These are phyloP conservation scores for Drosophila kohkoa DNA, from an alignment of 1,140 invertebrate genomes.

Conservation along the genomic window DNA sequence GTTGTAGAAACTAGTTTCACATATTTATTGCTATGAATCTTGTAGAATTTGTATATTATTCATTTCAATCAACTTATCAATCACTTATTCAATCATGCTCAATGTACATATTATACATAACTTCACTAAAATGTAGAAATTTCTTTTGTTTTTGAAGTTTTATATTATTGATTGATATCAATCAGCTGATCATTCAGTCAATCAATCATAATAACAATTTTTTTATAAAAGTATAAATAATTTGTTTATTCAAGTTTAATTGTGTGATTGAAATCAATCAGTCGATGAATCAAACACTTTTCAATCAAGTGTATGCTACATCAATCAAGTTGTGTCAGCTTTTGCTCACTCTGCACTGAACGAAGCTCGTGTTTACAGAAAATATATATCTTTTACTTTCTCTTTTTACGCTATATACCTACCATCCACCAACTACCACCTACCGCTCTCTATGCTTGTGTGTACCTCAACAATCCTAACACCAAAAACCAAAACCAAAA, in stretches of 20 bases:
- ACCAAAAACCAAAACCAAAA: constrained; percentile 38
- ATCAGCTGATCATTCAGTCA: background rate
- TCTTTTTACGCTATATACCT: constrained; percentile 43
- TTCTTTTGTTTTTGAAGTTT: too few relatives aligned
- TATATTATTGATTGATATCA: background rate
- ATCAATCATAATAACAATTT: constrained; percentile 7
- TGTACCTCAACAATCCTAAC: constrained; percentile 29
- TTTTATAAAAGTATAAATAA: background rate
- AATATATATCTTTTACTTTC: constrained; percentile 45
- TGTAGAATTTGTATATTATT: background rate
- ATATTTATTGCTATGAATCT: background rate
- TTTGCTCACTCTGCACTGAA: constrained; percentile 20
- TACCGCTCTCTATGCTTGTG: constrained; percentile 48
- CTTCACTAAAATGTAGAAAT: too few relatives aligned
- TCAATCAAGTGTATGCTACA: background rate
- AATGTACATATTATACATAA: too few relatives aligned
- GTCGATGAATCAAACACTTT: background rate
- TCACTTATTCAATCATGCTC: background rate
- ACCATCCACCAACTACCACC: constrained; percentile 11
- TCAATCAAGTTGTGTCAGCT: constrained; percentile 23
- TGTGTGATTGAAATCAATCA: background rate
- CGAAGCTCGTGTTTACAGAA: background rate
- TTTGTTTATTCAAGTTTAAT: background rate
- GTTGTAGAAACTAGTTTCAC: background rate
- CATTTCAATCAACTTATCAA: background rate